Base-by-base conservation (phyloP, 2,113 vertebrate species). In the Terrapene triunguis region DNA sequence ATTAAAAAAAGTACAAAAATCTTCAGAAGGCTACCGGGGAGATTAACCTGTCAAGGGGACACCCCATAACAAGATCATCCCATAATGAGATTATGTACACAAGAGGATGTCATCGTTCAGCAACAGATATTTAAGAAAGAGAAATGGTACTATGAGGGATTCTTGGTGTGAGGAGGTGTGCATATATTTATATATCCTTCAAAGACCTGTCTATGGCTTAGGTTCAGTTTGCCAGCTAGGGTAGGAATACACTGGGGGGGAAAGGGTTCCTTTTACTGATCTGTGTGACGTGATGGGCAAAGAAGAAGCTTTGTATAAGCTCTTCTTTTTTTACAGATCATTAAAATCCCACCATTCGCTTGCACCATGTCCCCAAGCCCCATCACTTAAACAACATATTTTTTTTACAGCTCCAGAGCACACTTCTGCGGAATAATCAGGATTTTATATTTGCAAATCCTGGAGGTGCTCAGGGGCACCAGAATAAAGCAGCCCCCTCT, bases 1-100 rank as follows among this genome's bases (percentile, higher is more conserved):
- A 97, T 97, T 97, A 97, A 97, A 92, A 97, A 96, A 83, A 92
- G 38, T 82, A 83, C 93, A 96, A 95, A 95, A 95, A 93, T 85
- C 96, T 97, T 95, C 90, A 80, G 65, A 78, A 94, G n/a, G 87
- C 82, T 96, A 89, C 89, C 86, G 57, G 92, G 92, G 95, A 97
- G 91, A 93, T 93, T 95, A 97, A 93, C 94, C 91, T 97, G 93
- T 95, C 87, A 94, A 82, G 87, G 88, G 95, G 89, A 94, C 62
- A 90, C 8, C 42, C 24, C 53, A 24, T 84, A 97, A 87, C 82
- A 47, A 96, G 94, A 92, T 95, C 88, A 97, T 92, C 89, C 91
- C 55, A 55, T 78, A 92, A 89, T 72, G 90, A 91, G 84, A 80
- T 89, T 82, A 57, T 74, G 85, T 85, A 93, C 93, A 89, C 92